Evolutionary conservation across 37 sponge, comb jelly and placozoan species (phyloP), one percentile per base, ranked within the genome.

Genomic region (Agelas oroides): DNA sequence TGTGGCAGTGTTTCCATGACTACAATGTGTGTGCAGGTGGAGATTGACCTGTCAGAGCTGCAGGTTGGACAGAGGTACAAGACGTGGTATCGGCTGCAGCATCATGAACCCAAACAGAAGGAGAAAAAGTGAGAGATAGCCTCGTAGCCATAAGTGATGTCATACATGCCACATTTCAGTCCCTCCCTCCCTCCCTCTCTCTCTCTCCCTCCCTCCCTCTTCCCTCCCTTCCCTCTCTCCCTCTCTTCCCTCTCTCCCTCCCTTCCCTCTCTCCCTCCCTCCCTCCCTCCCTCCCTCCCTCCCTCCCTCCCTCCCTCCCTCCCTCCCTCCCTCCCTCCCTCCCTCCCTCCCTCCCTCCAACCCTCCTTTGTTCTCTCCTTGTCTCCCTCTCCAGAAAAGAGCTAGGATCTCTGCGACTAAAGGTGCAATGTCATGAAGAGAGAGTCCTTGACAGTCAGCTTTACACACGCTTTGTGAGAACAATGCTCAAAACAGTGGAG

Each of bases 361-460:
- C 46, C 46, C 46, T 46, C 46, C 46, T 8, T 46, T 8, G 6
- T 8, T 46, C 46, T 8, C 14, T 17, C 30, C 38, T 1, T 65
- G 0, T 1, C 65, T 34, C 33, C 27, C 37, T 63, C 66, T 54
- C 31, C 68, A 80, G 92, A 77, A 87, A 94, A 56, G 91, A 94
- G 28, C 79, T 94, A 21, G 97, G 97, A 16, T 93, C 92, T 13
- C 80, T 96, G 57, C 61, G 97, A 31, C 40, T 96, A 76, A 96
- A 90, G 75, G 91, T 93, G 28, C 91, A 93, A 53, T 86, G 80
- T 40, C 85, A 76, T 20, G 91, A 90, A 52, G 89, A 90, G 84
- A 67, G 77, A 5, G 91, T 96, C 30, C 92, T 96, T 19, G 89
- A 91, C 41, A 57, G 89, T 21, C 65, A 34, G 0, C 77, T 77